Evolutionary conservation across 1,140 invertebrate genomes (phyloP).

Genomic region (Hirudo medicinalis): DNA sequence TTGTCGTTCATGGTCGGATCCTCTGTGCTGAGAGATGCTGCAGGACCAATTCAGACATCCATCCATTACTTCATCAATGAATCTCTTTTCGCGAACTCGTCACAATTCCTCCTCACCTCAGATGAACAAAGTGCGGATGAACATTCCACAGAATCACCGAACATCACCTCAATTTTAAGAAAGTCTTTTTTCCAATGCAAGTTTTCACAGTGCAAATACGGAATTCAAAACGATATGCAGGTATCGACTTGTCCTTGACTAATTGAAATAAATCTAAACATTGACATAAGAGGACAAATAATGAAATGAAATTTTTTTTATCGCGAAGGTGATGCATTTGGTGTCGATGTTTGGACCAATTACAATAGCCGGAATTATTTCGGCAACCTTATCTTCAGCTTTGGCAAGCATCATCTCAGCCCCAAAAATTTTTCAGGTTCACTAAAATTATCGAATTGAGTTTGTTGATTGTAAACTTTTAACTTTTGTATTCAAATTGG

Average conservation of each 20-base stretch:
- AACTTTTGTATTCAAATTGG: neutral
- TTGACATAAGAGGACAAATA: neutral
- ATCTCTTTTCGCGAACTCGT: neutral
- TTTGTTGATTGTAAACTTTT: neutral
- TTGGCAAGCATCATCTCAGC: conserved; percentile 88
- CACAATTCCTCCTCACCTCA: neutral
- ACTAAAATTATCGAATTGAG: conserved; percentile 53
- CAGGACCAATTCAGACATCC: conserved; percentile 47
- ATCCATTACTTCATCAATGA: neutral
- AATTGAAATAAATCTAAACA: neutral
- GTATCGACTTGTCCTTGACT: conserved; percentile 40
- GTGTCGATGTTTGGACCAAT: conserved; percentile 77
- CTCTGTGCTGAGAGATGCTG: conserved; percentile 61
- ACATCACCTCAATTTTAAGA: too few relatives aligned
- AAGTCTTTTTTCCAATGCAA: neutral
- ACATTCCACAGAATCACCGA: too few relatives aligned
- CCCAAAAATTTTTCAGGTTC: conserved; percentile 57
- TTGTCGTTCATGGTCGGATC: conserved; percentile 63
- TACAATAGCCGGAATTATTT: conserved; percentile 89
- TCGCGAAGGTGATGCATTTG: conserved; percentile 59
- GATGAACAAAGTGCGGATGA: too few relatives aligned
- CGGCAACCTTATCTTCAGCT: conserved; percentile 85
- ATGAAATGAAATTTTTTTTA: neutral
- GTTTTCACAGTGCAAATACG: conserved; percentile 49
- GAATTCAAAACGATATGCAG: conserved; percentile 63